Evolutionary conservation across 2,113 vertebrate genomes (phyloP).

Genomic region (Bungarus multicinctus): DNA sequence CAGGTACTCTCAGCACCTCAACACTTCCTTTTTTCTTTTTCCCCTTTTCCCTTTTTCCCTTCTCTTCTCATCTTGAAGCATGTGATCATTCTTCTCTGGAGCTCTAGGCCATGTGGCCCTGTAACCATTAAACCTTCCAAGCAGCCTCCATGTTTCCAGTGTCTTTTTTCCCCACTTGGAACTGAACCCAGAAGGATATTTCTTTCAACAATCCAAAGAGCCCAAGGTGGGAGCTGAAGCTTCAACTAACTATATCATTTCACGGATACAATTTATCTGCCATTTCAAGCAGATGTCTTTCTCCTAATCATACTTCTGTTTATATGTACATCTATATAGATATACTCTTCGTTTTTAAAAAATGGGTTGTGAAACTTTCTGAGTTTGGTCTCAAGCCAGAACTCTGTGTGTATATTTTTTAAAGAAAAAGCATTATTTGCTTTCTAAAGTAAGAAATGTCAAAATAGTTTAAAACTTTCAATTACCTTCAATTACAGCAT

Average conservation of each 20-base stretch:
- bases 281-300: conserved; percentile 29
- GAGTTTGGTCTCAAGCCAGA: conserved; percentile 16
- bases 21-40: too few relatives aligned
- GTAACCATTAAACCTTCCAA: too few relatives aligned
- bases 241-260: conserved; percentile 29
- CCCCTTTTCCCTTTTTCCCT: too few relatives aligned
- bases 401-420: conserved; percentile 1
- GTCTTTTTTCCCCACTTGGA: too few relatives aligned
- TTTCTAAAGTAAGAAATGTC: background rate
- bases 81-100: too few relatives aligned
- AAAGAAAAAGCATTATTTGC: background rate
- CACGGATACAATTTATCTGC: conserved; percentile 3
- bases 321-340: background rate
- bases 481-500: background rate
- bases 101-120: too few relatives aligned
- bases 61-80: too few relatives aligned
- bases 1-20: too few relatives aligned
- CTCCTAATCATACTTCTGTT: conserved; percentile 28
- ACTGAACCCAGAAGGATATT: too few relatives aligned
- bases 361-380: background rate
- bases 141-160: too few relatives aligned
- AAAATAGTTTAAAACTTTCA: background rate
- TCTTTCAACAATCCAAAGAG: too few relatives aligned
- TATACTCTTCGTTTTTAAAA: conserved; percentile 7
- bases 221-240: background rate